Base-by-base conservation (phyloP, 1,140 invertebrate genomes). In the Maniola jurtina region DNA sequence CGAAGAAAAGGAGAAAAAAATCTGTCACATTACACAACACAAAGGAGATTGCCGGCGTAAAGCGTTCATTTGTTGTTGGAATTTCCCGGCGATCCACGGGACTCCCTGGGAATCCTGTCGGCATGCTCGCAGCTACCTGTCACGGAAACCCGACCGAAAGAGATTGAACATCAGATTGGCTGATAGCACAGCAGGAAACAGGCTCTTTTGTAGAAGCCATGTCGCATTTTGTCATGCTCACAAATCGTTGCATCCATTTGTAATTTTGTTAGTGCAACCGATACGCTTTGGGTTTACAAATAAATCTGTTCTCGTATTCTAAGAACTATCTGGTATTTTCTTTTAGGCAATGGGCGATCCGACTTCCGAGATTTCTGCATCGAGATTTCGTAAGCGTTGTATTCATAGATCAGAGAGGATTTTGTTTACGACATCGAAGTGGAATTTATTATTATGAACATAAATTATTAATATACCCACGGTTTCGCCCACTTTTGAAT, bases 81-180 rank as follows among this genome's bases (percentile, higher is more conserved):
- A 77, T 75, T 75, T 61, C 64, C 66, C 61, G 61, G 42, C 75
- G 50, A 66, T 70, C 67, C 45, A 52, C 40, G 66, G 70, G 64
- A 69, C 70, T 72, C 64, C 59, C 61, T 65, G 75, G 71, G 76
- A 81, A 77, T 79, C 72, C 74, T 76, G 69, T 54, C 64, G 70
- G 72, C 68, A 77, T 80, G 72, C 69, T 65, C 71, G 14, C 48
- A 55, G 70, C 80, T 83, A 77, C 79, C 75, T 78, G 77, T 75
- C 71, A 75, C 42, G 61, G 68, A 55, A 70, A 83, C 35, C 75
- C 75, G 66, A 66, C 78, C 73, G 69, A 73, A 57, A 66, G 66
- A 66, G 70, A 71, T 76, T 72, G 76, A 60, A 71, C 67, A 67
- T 55, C 64, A 73, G 66, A 75, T 78, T 75, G 57, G 59, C 62